Conservation (phyloP, 1,140 invertebrate genomes). For the Heliothis virescens region DNA sequence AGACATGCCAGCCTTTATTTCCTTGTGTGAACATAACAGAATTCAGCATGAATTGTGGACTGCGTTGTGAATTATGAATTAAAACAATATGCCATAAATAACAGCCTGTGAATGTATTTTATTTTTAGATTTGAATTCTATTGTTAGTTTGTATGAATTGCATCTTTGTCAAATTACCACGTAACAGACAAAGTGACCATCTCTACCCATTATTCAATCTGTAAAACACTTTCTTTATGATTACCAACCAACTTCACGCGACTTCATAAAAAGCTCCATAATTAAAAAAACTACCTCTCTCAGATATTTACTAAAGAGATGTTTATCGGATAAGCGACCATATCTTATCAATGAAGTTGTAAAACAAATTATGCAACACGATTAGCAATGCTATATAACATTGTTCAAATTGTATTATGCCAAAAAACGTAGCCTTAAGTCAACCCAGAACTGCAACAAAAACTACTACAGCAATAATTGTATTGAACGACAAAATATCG, state of each 20-base stretch:
- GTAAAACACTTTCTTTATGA: too few species aligned
- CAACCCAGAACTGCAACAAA: not conserved
- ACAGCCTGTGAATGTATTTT: not conserved
- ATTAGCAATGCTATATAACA: not conserved
- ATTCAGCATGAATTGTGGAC: not conserved
- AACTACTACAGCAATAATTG: slow-evolving; percentile 13
- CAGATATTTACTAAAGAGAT: too few species aligned
- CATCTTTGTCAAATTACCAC: too few species aligned
- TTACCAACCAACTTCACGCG: too few species aligned
- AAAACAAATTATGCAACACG: not conserved
- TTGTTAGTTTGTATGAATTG: not conserved
- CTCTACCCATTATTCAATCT: too few species aligned
- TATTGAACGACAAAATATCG: slow-evolving; percentile 29
- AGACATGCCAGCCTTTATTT: slow-evolving; percentile 8
- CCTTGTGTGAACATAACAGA: slow-evolving; percentile 19
- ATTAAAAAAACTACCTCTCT: too few species aligned
- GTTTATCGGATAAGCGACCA: too few species aligned
- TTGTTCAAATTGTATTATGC: not conserved
- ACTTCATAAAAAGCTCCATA: too few species aligned
- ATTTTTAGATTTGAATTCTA: not conserved
- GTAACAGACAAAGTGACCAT: too few species aligned
- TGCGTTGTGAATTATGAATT: slow-evolving; percentile 9
- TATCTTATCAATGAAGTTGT: too few species aligned
- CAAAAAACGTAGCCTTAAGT: not conserved
- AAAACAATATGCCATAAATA: slow-evolving; percentile 8